Evolutionary conservation across 2,888 invertebrate genomes (phyloP).

Genomic region (Drosophila prolongata): DNA sequence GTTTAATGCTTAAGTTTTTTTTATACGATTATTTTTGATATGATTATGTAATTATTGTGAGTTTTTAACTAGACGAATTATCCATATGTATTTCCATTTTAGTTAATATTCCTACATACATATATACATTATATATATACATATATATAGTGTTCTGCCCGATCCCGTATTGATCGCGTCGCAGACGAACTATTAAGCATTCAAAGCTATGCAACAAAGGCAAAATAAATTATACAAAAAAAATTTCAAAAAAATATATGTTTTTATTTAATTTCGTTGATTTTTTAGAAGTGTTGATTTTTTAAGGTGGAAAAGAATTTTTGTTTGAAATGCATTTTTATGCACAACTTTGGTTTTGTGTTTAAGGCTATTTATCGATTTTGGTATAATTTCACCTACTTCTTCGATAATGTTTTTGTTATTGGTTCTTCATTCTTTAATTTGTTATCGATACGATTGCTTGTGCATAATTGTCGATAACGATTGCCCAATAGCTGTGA

Average conservation of each 20-base stretch:
- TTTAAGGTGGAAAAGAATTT: neutral
- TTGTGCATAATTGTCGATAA: slow-evolving; percentile 1
- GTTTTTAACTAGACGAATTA: slow-evolving; percentile 41
- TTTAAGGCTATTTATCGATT: too few relatives aligned
- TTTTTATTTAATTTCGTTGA: slow-evolving; percentile 5
- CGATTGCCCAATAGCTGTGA: slow-evolving; percentile 19
- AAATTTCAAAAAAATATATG: slow-evolving; percentile 3
- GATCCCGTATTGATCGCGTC: slow-evolving; percentile 15
- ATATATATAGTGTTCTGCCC: slow-evolving; percentile 28
- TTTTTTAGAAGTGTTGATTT: neutral
- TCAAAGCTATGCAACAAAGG: slow-evolving; percentile 35
- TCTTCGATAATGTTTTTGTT: neutral
- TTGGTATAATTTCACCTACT: too few relatives aligned
- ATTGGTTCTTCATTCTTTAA: neutral
- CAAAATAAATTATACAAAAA: slow-evolving; percentile 45
- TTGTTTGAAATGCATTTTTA: neutral
- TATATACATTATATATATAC: slow-evolving; percentile 27
- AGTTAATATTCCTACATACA: slow-evolving; percentile 49
- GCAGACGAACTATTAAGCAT: slow-evolving; percentile 32
- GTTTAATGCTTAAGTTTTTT: slow-evolving; percentile 25
- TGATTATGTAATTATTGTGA: slow-evolving; percentile 22
- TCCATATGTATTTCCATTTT: slow-evolving; percentile 54
- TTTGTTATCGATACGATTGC: neutral
- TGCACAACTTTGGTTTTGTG: neutral
- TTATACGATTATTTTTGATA: slow-evolving; percentile 12